A percentile compares a stretch with the other conserved stretches of the same genome.
These are phyloP conservation scores for Varanus salvator DNA, from an alignment of 2,113 vertebrate species.

Conservation along the genomic window DNA sequence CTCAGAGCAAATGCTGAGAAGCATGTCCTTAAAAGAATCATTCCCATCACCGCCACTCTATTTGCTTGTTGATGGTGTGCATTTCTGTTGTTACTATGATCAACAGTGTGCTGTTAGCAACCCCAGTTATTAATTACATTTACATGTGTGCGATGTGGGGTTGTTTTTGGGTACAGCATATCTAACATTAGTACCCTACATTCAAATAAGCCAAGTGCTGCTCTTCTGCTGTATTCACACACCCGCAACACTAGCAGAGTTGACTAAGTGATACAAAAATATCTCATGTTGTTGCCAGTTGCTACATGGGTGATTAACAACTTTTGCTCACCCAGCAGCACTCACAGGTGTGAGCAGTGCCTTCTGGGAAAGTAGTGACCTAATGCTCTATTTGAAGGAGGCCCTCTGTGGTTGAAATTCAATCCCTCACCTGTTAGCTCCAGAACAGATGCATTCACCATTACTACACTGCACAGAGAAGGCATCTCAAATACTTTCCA, in stretches of 20 bases:
- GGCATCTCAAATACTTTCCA: constrained; percentile 37
- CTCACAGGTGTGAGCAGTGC: constrained; percentile 23
- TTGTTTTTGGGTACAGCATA: background rate
- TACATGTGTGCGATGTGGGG: background rate
- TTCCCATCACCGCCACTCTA: background rate
- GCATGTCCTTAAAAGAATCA: background rate
- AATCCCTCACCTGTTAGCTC: constrained; percentile 51
- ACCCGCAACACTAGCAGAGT: background rate
- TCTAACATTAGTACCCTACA: background rate
- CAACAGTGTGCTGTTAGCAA: fast-evolving
- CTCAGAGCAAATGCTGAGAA: background rate
- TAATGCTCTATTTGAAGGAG: constrained; percentile 19
- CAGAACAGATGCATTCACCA: constrained; percentile 44
- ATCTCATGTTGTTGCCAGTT: constrained; percentile 6
- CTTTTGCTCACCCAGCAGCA: constrained; percentile 5
- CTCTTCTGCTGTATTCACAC: background rate
- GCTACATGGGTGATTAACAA: constrained; percentile 20
- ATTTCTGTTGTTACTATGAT: background rate
- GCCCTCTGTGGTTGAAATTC: constrained; percentile 27
- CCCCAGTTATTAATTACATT: background rate
- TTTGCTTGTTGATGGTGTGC: background rate
- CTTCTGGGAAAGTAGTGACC: constrained; percentile 29
- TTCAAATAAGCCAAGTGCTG: background rate
- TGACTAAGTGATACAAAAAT: constrained; percentile 5
- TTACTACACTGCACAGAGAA: constrained; percentile 27